A percentile compares a stretch with the other conserved stretches of the same genome.
Evolutionary conservation across 2,113 vertebrate genomes (phyloP).

Genomic region (Campylorhamphus procurvoides): DNA sequence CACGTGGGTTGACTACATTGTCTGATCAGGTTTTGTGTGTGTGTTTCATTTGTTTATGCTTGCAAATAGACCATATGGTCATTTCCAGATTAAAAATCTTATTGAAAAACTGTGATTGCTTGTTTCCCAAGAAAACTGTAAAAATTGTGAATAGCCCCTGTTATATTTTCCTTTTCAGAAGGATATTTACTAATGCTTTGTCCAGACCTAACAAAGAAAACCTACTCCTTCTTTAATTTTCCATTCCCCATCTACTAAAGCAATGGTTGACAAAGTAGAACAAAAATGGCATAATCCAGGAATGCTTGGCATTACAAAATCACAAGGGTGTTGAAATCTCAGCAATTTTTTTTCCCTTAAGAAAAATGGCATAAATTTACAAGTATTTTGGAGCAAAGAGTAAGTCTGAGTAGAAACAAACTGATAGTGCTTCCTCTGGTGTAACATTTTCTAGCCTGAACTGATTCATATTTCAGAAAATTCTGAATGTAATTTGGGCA

Average conservation of each 20-base stretch:
- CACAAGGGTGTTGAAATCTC: neutral
- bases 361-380: neutral
- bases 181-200: neutral
- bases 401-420: neutral
- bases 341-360: neutral
- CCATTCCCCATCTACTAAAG: neutral
- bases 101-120: neutral
- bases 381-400: neutral
- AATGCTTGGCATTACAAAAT: neutral
- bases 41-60: neutral
- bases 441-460: neutral
- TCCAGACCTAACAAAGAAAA: neutral
- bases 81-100: neutral
- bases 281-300: neutral
- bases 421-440: neutral
- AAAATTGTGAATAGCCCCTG: neutral
- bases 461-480: neutral
- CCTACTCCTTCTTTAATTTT: neutral
- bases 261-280: neutral
- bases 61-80: neutral
- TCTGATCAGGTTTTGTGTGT: neutral
- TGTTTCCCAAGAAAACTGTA: neutral
- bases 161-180: neutral
- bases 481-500: neutral
- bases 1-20: neutral